phyloP scores from a whole-genome alignment of 2,113 vertebrate species.

The Serinus canaria region DNA sequence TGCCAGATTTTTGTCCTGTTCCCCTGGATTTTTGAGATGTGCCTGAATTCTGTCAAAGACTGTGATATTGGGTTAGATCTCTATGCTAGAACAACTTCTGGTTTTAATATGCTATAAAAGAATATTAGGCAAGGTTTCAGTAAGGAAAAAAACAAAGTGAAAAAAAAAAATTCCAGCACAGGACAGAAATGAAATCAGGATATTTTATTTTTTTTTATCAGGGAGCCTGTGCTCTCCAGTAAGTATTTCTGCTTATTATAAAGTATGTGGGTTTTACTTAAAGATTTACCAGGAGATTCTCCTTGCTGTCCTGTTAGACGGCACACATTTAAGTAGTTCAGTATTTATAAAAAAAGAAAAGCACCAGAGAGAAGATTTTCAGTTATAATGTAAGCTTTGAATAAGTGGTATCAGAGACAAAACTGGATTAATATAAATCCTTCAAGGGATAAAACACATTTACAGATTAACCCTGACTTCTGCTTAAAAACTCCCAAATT shows the following conservation, averaged over 20 bases:
- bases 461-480: conserved; percentile 44
- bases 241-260: not conserved
- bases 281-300: conserved; percentile 10
- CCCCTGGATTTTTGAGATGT: not conserved
- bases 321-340: not conserved
- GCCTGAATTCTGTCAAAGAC: not conserved
- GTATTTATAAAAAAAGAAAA: not conserved
- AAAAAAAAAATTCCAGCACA: not conserved
- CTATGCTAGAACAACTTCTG: not conserved
- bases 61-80: not conserved
- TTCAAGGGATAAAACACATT: conserved; percentile 49
- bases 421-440: conserved; percentile 50
- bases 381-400: conserved; percentile 14
- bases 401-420: conserved; percentile 20
- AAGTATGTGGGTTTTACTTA: not conserved
- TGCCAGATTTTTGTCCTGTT: not conserved
- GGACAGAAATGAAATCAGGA: not conserved
- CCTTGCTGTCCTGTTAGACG: not conserved
- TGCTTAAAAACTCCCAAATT: conserved; percentile 19
- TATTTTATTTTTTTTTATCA: not conserved
- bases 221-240: not conserved
- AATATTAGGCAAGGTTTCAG: not conserved
- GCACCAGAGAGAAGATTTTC: not conserved
- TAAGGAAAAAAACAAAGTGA: not conserved
- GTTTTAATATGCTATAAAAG: not conserved